Conservation (phyloP, 2,113 vertebrate genomes). For the Podiceps cristatus region DNA sequence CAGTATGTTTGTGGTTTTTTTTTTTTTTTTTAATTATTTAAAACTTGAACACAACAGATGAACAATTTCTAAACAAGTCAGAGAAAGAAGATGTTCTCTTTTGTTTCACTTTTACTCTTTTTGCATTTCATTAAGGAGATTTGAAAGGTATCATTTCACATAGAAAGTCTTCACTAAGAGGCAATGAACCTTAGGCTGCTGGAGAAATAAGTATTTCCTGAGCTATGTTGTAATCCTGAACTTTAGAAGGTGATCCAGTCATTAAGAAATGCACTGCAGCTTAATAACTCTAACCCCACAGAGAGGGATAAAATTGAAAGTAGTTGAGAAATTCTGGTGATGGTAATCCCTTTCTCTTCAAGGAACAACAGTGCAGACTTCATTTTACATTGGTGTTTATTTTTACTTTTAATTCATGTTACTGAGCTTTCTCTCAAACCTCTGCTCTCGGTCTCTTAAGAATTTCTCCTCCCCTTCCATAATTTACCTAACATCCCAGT, state of each 20-base stretch:
- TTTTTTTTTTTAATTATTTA: background rate
- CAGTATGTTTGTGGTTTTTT: background rate
- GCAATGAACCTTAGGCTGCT: background rate
- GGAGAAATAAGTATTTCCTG: slow-evolving; percentile 48
- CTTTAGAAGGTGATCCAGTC: slow-evolving; percentile 12
- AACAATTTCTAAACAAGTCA: background rate
- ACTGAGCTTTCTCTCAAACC: background rate
- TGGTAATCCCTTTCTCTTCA: background rate
- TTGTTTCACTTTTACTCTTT: background rate
- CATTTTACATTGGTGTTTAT: background rate
- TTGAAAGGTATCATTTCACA: background rate
- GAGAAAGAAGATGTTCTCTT: background rate
- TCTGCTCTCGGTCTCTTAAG: background rate
- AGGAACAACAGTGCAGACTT: background rate
- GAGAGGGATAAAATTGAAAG: background rate
- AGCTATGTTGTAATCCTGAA: slow-evolving; percentile 19
- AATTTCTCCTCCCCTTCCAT: background rate
- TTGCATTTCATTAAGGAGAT: background rate
- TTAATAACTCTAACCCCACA: background rate
- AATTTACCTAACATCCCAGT: background rate
- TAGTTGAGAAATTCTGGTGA: background rate
- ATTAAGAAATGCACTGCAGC: slow-evolving; percentile 16
- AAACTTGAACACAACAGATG: background rate
- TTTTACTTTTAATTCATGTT: background rate
- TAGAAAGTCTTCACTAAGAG: background rate